A percentile compares a stretch with the other conserved stretches of the same genome.
These are phyloP conservation scores for Formica aserva DNA, from an alignment of 2,888 invertebrate genomes.

Conservation along the genomic window DNA sequence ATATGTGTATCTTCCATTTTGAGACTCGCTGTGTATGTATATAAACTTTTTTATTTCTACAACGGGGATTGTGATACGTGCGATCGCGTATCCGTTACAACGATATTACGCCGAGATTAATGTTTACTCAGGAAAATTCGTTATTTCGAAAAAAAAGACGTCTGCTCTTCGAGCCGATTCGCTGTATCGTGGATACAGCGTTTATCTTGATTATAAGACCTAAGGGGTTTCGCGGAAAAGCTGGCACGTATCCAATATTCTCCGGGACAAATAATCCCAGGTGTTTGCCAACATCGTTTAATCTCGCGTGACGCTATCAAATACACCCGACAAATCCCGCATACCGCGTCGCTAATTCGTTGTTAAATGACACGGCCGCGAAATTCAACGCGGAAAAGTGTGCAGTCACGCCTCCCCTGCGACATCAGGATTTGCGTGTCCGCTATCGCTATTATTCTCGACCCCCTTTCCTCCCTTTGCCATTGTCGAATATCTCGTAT, in stretches of 20 bases:
- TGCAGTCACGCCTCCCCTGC: constrained; percentile 27
- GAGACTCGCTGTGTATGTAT: background rate
- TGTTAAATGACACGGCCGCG: constrained; percentile 60
- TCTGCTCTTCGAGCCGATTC: constrained; percentile 38
- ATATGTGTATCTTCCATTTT: background rate
- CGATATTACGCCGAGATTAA: constrained; percentile 30
- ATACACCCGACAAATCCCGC: constrained; percentile 68
- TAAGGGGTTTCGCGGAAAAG: constrained; percentile 45
- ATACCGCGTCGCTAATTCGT: constrained; percentile 67
- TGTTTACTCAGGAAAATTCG: constrained; percentile 36
- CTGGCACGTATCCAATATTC: constrained; percentile 75
- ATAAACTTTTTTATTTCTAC: constrained; percentile 33
- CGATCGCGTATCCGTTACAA: constrained; percentile 25
- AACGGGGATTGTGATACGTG: background rate
- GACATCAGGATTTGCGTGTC: constrained; percentile 58
- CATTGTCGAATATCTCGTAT: constrained; percentile 13
- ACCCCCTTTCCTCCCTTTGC: background rate
- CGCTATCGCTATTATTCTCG: constrained; percentile 29
- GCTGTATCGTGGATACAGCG: constrained; percentile 48
- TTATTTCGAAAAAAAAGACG: constrained; percentile 24
- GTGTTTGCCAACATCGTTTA: constrained; percentile 79
- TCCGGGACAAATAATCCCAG: constrained; percentile 73
- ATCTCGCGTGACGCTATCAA: constrained; percentile 74
- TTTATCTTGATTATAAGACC: constrained; percentile 64
- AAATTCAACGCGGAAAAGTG: constrained; percentile 25